phyloP scores from a whole-genome alignment of 2,797 vertebrate species.

The Artibeus jamaicensis region DNA sequence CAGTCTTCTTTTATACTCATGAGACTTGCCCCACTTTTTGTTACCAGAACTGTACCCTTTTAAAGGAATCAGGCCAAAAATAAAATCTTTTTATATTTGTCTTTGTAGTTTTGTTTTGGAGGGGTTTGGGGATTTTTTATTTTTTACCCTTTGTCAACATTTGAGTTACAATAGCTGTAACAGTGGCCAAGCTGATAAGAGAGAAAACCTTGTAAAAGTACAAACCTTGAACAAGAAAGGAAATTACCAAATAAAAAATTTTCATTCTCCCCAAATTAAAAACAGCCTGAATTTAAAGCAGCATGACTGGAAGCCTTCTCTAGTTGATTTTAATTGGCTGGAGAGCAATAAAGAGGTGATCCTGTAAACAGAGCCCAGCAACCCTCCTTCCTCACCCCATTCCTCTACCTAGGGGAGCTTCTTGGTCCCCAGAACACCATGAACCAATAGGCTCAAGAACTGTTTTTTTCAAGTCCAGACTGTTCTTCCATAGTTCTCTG shows the following conservation, averaged over 20 bases:
- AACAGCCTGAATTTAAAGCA: background rate
- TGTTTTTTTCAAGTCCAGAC: background rate
- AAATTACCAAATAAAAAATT: conserved; percentile 40
- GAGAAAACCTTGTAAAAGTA: conserved; percentile 18
- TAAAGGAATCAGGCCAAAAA: conserved; percentile 25
- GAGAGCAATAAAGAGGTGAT: background rate
- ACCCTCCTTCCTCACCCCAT: background rate
- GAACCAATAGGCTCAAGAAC: background rate
- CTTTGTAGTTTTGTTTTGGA: conserved; percentile 30
- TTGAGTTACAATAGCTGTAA: conserved; percentile 54
- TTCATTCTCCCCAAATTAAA: conserved; percentile 49
- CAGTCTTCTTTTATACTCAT: background rate
- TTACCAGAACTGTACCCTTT: background rate
- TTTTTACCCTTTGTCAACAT: conserved; percentile 33
- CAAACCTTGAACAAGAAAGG: background rate
- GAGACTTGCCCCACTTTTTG: background rate
- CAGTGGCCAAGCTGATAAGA: conserved; percentile 67
- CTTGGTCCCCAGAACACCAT: background rate
- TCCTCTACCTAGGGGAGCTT: background rate
- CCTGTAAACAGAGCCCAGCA: background rate
- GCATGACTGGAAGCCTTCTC: background rate
- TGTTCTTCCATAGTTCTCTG: background rate
- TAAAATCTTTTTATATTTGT: background rate
- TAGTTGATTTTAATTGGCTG: background rate
- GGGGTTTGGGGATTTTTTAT: background rate